Percentiles rank a stretch among this genome's conserved stretches.
Evolutionary conservation across 2,797 vertebrate species (phyloP).

Genomic region (Clarias laeviceps): DNA sequence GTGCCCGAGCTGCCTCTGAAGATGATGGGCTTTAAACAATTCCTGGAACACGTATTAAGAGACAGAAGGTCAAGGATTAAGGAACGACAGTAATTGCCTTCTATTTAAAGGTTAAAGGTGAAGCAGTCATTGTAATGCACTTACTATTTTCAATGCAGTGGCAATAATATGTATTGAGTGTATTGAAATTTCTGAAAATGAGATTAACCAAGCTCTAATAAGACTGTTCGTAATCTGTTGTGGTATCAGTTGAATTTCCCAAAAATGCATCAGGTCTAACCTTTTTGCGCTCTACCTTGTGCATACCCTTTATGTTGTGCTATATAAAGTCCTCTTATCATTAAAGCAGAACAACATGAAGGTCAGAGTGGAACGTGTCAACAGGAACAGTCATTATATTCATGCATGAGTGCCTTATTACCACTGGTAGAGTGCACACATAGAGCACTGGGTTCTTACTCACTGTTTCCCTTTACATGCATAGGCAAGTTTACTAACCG

Average conservation of each 20-base stretch:
- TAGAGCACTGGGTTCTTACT: conserved; percentile 2
- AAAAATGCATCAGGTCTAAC: background rate
- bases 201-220: background rate
- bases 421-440: background rate
- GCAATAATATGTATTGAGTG: background rate
- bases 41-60: background rate
- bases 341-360: conserved; percentile 7
- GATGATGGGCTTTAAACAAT: background rate
- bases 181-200: background rate
- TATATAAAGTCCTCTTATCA: conserved; percentile 16
- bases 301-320: conserved; percentile 2
- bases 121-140: background rate
- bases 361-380: conserved; percentile 4
- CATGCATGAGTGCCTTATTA: conserved; percentile 28
- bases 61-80: background rate
- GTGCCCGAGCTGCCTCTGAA: background rate
- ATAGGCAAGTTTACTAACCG: conserved; percentile 1
- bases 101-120: background rate
- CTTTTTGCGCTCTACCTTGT: background rate
- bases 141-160: background rate
- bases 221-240: conserved; percentile 3
- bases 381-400: conserved; percentile 27
- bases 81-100: background rate
- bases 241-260: background rate
- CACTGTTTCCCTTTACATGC: background rate